Conservation (phyloP, 2,113 vertebrate species). For the Microtus oregoni region DNA sequence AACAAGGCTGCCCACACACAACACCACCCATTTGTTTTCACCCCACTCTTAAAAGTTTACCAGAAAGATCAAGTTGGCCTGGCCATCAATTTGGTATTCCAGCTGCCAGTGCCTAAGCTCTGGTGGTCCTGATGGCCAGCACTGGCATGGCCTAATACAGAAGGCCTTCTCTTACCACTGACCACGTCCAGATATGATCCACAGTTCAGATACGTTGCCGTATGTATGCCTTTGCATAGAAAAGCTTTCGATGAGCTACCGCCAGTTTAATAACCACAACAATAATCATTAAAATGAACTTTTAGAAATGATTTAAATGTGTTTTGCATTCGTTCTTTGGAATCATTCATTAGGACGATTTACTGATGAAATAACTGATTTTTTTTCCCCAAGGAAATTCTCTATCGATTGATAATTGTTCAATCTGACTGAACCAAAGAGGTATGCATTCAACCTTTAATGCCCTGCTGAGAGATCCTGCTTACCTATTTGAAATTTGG, state of each 20-base stretch:
- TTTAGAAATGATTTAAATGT: slow-evolving; percentile 12
- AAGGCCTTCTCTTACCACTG: slow-evolving; percentile 34
- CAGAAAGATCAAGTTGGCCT: slow-evolving; percentile 36
- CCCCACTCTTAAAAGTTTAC: slow-evolving; percentile 57
- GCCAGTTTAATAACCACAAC: neutral
- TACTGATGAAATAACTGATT: neutral
- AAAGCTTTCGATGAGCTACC: slow-evolving; percentile 1
- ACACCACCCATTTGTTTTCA: slow-evolving; percentile 65
- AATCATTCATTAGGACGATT: neutral
- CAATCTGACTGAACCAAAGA: neutral
- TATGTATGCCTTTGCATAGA: neutral
- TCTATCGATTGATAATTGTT: neutral
- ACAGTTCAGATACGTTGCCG: neutral
- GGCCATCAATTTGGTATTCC: slow-evolving; percentile 47
- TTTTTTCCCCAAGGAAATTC: neutral
- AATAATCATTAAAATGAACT: neutral
- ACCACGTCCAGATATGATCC: neutral
- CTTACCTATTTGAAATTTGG: neutral
- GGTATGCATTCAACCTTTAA: slow-evolving; percentile 32
- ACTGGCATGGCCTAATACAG: neutral
- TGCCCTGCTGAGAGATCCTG: neutral
- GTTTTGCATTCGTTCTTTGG: neutral
- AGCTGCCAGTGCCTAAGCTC: neutral
- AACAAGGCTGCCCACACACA: slow-evolving; percentile 71
- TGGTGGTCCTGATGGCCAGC: neutral